phyloP scores from a whole-genome alignment of 2,113 vertebrate species.

The Trichomycterus rosablanca region DNA sequence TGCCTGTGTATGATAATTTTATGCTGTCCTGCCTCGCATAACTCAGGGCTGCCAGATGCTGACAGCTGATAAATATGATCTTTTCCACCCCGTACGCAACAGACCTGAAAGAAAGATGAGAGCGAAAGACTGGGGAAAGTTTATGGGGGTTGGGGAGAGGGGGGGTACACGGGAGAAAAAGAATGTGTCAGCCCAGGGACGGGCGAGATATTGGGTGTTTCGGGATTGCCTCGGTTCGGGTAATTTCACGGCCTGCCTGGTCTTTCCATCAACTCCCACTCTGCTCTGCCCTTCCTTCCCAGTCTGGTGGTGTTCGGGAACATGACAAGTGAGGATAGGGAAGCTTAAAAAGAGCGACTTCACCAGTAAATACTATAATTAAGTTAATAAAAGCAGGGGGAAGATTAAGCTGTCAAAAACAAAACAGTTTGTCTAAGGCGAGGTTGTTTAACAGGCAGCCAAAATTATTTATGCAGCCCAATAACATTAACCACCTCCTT shows the following conservation, averaged over 20 bases:
- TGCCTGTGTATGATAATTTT: constrained; percentile 99
- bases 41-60: constrained; percentile 97
- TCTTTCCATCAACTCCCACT: constrained; percentile 35
- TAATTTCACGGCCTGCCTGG: constrained; percentile 81
- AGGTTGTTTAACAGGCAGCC: no score
- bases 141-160: constrained; percentile 17
- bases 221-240: constrained; percentile 57
- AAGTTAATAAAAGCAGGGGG: no score
- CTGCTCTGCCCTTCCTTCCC: constrained; percentile 26
- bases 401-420: no score
- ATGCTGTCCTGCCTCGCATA: constrained; percentile 99
- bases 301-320: constrained; percentile 5
- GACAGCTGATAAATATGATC: constrained; percentile 99
- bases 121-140: constrained; percentile 36
- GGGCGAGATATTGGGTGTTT: constrained; percentile 49
- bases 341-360: background rate
- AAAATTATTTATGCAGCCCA: no score
- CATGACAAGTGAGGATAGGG: constrained; percentile 1
- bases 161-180: constrained; percentile 10
- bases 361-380: no score
- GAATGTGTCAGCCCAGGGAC: background rate
- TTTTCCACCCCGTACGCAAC: constrained; percentile 86
- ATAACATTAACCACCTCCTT: no score
- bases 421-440: no score
- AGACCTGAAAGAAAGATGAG: constrained; percentile 68